Percentiles rank a stretch among this genome's conserved stretches.
Evolutionary conservation across 1,140 invertebrate species (phyloP).

Genomic region (Neodiprion virginianus): DNA sequence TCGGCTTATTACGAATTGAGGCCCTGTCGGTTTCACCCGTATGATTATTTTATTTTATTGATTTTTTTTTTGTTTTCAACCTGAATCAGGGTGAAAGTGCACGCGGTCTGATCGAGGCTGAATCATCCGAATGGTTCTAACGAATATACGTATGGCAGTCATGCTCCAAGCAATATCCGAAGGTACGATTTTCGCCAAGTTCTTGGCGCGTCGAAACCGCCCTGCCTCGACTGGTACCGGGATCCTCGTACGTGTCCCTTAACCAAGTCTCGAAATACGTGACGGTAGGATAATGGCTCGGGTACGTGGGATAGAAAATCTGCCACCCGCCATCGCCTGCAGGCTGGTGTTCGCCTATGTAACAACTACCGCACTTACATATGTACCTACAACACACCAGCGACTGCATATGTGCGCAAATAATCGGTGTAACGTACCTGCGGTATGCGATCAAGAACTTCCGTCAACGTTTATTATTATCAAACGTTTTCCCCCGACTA

Average conservation of each 20-base stretch:
- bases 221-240: neutral
- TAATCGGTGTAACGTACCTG: too few relatives aligned
- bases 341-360: neutral
- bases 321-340: neutral
- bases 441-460: too few relatives aligned
- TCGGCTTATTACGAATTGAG: conserved; percentile 44
- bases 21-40: conserved; percentile 20
- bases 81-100: neutral
- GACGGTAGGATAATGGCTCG: conserved; percentile 45
- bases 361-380: neutral
- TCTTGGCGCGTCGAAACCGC: conserved; percentile 17
- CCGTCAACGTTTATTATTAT: too few relatives aligned
- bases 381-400: neutral
- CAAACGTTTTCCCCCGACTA: too few relatives aligned
- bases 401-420: too few relatives aligned
- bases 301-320: conserved; percentile 10
- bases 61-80: neutral
- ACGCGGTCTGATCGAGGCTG: neutral
- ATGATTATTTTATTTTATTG: neutral
- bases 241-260: conserved; percentile 46
- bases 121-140: conserved; percentile 47
- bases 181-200: conserved; percentile 28
- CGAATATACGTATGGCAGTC: conserved; percentile 37
- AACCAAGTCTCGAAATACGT: conserved; percentile 57
- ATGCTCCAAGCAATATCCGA: conserved; percentile 18